These are phyloP conservation scores for Erythrolamprus reginae DNA, from an alignment of 2,113 vertebrate species.

Conservation along the genomic window DNA sequence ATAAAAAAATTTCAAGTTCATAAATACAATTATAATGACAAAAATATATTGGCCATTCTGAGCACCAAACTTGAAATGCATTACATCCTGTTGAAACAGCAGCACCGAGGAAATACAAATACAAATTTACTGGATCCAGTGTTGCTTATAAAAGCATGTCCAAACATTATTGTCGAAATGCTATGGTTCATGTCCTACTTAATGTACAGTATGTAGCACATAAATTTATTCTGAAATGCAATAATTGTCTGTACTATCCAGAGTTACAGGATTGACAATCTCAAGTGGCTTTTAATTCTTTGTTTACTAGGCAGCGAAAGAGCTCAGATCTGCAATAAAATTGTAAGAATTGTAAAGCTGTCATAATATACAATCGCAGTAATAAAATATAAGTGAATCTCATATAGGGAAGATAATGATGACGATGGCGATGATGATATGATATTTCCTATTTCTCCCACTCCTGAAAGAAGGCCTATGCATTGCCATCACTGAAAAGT, in stretches of 20 bases:
- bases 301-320: conserved; percentile 9
- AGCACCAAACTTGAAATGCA: neutral
- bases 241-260: conserved; percentile 7
- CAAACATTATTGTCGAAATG: conserved; percentile 5
- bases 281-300: conserved; percentile 22
- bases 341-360: conserved; percentile 6
- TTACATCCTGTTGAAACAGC: neutral
- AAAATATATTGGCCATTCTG: neutral
- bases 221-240: conserved; percentile 14
- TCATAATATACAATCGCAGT: neutral
- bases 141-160: neutral
- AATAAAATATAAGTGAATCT: neutral
- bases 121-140: neutral
- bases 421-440: neutral
- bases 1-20: neutral
- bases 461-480: neutral
- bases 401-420: neutral
- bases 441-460: neutral
- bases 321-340: conserved; percentile 13
- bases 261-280: conserved; percentile 17
- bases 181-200: conserved; percentile 7
- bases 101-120: neutral
- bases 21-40: neutral
- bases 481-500: neutral
- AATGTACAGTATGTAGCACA: neutral